These are phyloP conservation scores for Neria commutata DNA, from an alignment of 2,888 invertebrate species.

Conservation along the genomic window DNA sequence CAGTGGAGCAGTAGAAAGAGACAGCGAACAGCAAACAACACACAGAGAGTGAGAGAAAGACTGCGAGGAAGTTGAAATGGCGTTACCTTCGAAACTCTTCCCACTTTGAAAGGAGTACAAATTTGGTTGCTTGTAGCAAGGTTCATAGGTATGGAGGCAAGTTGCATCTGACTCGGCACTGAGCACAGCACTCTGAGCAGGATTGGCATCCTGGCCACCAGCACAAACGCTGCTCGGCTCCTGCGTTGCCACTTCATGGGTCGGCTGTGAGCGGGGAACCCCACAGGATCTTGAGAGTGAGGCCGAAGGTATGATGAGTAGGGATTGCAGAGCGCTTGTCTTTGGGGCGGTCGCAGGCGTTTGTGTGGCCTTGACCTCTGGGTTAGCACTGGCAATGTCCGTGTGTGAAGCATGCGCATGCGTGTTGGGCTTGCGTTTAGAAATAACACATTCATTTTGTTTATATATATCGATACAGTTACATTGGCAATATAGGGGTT, in stretches of 20 bases:
- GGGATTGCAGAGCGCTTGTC: too few relatives aligned
- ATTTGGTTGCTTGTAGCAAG: slow-evolving; percentile 55
- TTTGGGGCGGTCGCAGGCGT: too few relatives aligned
- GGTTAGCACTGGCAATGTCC: too few relatives aligned
- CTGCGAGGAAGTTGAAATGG: not conserved
- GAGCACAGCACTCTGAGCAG: slow-evolving; percentile 4
- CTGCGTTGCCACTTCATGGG: too few relatives aligned
- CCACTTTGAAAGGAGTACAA: slow-evolving; percentile 57
- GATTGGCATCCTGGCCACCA: too few relatives aligned
- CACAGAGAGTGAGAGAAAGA: not conserved
- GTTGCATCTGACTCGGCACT: slow-evolving; percentile 25
- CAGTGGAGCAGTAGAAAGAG: not conserved
- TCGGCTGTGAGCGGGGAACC: too few relatives aligned
- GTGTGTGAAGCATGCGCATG: not conserved
- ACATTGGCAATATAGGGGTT: not conserved
- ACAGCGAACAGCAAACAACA: not conserved
- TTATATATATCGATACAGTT: too few relatives aligned
- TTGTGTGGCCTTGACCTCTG: too few relatives aligned
- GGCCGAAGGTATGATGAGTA: slow-evolving; percentile 44
- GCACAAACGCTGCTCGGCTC: too few relatives aligned
- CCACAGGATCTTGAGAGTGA: too few relatives aligned
- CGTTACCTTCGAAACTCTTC: slow-evolving; percentile 57
- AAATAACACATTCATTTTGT: too few relatives aligned
- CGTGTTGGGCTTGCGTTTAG: too few relatives aligned
- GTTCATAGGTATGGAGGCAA: slow-evolving; percentile 49